Evolutionary conservation across 2,797 vertebrate species (phyloP), one percentile per base, ranked within the genome.

Genomic region (Monodelphis domestica): DNA sequence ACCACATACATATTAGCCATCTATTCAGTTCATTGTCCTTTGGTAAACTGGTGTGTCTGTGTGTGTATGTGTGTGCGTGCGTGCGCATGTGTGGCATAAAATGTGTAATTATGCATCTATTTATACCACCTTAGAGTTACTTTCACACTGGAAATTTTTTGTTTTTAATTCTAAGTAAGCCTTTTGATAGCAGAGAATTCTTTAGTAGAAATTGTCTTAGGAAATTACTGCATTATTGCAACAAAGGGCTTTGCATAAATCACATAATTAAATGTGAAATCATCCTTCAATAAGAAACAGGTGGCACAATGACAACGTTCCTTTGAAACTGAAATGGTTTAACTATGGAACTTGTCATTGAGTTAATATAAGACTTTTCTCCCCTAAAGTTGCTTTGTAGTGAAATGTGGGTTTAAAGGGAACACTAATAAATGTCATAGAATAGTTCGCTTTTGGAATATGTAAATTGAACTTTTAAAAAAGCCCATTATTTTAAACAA

Each of bases 101-200:
- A 94, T 92, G 96, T 98, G 95, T 98, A 97, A 97, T 96, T 95
- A 94, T 97, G 96, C 91, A 89, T 97, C 95, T 98, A 97, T 98
- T 98, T 98, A 98, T 98, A 98, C 92, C 95, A 96, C 97, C 95
- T 12, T 94, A 94, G 92, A 91, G 45, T 98, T 97, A 96, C 97
- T 98, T 98, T 98, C 97, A 97, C 97, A 97, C 97, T 98, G 98
- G 97, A 97, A 96, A 95, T 96, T 84, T 97, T 96, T 94, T 54
- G 92, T 96, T 97, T 97, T 97, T 94, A 95, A n/a, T 98, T 97
- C 95, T 97, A 95, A 97, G 94, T 91, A 97, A 98, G 95, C 70
- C 96, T 98, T 96, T 97, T 96, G 95, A 97, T 97, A 97, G 96
- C 95, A 97, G 96, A 96, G 96, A 94, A 95, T 30, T 87, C 95